Base-by-base conservation (phyloP, 1,140 invertebrate species). In the Calephelis nemesis region DNA sequence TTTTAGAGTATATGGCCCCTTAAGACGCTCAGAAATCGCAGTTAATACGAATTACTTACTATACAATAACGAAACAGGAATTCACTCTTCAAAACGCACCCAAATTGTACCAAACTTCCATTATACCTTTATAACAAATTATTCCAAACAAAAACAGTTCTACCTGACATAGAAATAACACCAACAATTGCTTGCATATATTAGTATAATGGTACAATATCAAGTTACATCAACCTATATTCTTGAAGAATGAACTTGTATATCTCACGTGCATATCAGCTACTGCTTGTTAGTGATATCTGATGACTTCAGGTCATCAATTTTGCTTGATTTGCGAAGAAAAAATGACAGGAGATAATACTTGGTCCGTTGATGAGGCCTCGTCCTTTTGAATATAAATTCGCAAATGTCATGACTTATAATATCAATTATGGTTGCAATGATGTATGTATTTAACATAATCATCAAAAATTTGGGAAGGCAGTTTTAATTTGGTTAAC, bases 241-340 rank as follows among this genome's bases (percentile, higher is more conserved):
- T 69, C 70, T 74, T 69, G 72, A 68, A 62, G 65, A 77, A 69
- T 64, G 71, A 74, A 71, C 71, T 52, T 30, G 58, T 52, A 54
- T 77, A 85, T 85, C 83, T 66, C 83, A 84, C 82, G 82, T 80
- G 68, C 74, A 72, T 73, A 84, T 85, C 83, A 72, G 82, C 82
- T 85, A 82, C 83, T 74, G 81, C 83, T 85, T 83, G 83, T 85
- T 85, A 85, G 82, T 74, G 74, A 19, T 84, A 85, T 85, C 83
- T 68, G 83, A 85, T 85, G 81, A 72, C 78, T 78, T 68, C 39
- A 69, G 80, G 81, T 83, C 82, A 84, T 86, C 84, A 83, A 84
- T 82, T 84, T 79, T 69, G 75, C 79, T 75, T 82, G 79, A 81
- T 82, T 82, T 73, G 79, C 75, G 74, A 76, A 73, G 65, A 81